phyloP scores from a whole-genome alignment of 2,888 invertebrate species.

The Chrysolina oricalcia region DNA sequence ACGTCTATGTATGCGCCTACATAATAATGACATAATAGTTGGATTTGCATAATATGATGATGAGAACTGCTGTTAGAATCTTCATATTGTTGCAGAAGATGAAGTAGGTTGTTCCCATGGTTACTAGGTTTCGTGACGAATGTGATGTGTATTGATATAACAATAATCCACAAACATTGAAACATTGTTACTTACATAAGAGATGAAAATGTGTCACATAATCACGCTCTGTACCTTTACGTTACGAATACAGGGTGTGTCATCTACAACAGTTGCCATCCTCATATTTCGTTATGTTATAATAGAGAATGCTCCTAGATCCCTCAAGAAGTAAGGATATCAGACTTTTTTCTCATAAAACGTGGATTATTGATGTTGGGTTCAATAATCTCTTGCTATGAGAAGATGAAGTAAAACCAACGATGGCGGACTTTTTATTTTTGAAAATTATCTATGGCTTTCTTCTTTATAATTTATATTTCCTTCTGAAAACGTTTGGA shows the following conservation, averaged over 20 bases:
- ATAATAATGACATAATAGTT: conserved; percentile 16
- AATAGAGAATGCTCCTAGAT: too few relatives aligned
- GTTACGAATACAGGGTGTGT: not conserved
- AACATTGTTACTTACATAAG: conserved; percentile 11
- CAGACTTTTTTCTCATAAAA: too few relatives aligned
- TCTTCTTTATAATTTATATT: too few relatives aligned
- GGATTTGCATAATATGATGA: conserved; percentile 13
- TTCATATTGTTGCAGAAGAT: conserved; percentile 12
- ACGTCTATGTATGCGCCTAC: conserved; percentile 3
- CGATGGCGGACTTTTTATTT: too few relatives aligned
- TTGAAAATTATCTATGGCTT: too few relatives aligned
- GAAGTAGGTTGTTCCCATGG: conserved; percentile 17
- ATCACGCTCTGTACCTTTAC: not conserved
- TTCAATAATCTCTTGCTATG: too few relatives aligned
- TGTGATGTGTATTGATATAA: conserved; percentile 6
- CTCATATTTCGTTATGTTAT: too few relatives aligned
- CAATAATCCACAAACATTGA: conserved; percentile 7
- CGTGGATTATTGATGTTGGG: too few relatives aligned
- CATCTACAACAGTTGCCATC: not conserved
- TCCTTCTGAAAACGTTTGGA: too few relatives aligned
- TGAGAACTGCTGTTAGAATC: not conserved
- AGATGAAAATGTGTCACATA: not conserved
- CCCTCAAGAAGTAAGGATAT: too few relatives aligned
- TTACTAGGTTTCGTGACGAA: conserved; percentile 1
- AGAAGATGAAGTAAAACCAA: too few relatives aligned